Conservation (phyloP, 2,797 vertebrate genomes). For the Fringilla coelebs region DNA sequence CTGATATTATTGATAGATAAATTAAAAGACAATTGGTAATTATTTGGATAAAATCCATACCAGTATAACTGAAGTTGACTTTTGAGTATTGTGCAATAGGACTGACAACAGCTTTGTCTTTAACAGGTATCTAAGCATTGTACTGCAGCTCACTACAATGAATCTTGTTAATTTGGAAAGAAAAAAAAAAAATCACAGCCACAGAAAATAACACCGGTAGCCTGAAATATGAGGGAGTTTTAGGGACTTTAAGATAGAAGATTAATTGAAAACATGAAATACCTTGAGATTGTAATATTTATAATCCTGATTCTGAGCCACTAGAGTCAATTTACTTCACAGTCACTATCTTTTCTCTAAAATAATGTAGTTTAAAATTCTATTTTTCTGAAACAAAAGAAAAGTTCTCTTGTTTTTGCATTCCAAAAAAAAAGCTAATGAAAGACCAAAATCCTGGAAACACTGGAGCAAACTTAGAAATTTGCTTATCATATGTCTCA, state of each 20-base stretch:
- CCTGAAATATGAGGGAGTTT: fast-evolving
- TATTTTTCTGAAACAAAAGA: not conserved
- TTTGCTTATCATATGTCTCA: not conserved
- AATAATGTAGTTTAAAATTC: not conserved
- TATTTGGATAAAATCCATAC: not conserved
- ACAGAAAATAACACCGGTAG: not conserved
- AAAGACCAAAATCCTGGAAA: not conserved
- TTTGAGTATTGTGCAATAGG: not conserved
- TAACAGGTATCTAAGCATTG: not conserved
- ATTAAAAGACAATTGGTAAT: not conserved
- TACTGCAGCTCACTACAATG: not conserved
- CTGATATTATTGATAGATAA: not conserved
- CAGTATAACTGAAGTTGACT: not conserved
- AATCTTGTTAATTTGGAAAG: not conserved
- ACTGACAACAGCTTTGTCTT: not conserved
- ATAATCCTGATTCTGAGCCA: not conserved
- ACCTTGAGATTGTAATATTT: not conserved
- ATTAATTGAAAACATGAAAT: not conserved
- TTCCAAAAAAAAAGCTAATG: not conserved
- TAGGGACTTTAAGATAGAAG: not conserved
- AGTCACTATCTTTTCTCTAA: not conserved
- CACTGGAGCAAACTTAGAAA: not conserved
- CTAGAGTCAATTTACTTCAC: not conserved
- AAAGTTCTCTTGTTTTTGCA: not conserved
- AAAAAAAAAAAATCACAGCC: not conserved